Conservation (phyloP, 2,797 vertebrate species). For the Betta splendens region DNA sequence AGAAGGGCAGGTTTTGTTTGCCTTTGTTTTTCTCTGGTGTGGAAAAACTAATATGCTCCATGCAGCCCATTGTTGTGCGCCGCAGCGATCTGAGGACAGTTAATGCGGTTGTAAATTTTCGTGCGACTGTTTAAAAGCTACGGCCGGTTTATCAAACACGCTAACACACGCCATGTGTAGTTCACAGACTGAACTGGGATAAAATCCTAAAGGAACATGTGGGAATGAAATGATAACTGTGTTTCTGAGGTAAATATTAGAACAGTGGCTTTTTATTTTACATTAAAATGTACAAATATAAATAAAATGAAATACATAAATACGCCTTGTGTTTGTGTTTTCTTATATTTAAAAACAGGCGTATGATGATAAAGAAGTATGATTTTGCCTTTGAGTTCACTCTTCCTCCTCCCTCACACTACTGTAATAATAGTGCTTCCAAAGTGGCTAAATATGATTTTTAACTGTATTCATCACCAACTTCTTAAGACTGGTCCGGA, state of each 20-base stretch:
- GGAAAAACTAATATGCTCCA: too few species aligned
- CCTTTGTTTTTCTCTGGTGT: neutral
- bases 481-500: slow-evolving; percentile 4
- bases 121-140: neutral
- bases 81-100: neutral
- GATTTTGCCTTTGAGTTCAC: slow-evolving; percentile 8
- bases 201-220: neutral
- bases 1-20: neutral
- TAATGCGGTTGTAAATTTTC: neutral
- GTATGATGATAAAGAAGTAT: slow-evolving; percentile 9
- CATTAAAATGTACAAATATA: neutral
- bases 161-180: neutral
- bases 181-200: neutral
- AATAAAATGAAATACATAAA: too few species aligned
- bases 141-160: neutral
- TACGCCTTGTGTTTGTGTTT: neutral
- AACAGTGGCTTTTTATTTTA: neutral
- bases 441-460: neutral
- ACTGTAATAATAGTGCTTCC: slow-evolving; percentile 6
- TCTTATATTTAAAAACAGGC: too few species aligned
- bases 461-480: slow-evolving; percentile 16
- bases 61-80: neutral
- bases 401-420: neutral
- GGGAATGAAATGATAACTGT: neutral
- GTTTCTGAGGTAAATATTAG: neutral